A percentile compares a stretch with the other conserved stretches of the same genome.
These are phyloP conservation scores for Amyelois transitella DNA, from an alignment of 1,140 invertebrate genomes.

Conservation along the genomic window DNA sequence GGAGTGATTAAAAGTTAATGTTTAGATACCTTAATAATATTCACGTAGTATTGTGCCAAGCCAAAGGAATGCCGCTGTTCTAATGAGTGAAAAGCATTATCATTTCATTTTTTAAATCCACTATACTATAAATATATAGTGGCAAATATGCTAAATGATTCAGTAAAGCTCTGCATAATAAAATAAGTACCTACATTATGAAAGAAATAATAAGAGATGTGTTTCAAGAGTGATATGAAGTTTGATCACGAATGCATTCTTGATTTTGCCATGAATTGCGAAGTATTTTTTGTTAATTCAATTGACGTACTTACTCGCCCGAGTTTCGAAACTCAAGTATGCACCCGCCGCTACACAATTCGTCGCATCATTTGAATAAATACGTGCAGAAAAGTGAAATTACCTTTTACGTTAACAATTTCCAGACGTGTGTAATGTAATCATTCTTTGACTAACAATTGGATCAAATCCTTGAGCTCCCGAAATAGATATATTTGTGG, in stretches of 20 bases:
- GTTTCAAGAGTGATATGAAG: neutral
- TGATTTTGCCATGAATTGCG: slow-evolving; percentile 17
- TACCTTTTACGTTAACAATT: neutral
- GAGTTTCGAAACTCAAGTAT: slow-evolving; percentile 38
- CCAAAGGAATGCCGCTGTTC: no score
- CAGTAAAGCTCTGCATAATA: no score
- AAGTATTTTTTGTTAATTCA: slow-evolving; percentile 27
- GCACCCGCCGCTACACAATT: slow-evolving; percentile 20
- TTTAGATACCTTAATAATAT: no score
- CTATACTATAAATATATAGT: no score
- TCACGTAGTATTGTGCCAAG: no score
- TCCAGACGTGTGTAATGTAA: neutral
- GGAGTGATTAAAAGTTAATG: no score
- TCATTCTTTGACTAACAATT: neutral
- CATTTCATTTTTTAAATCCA: no score
- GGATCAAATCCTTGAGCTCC: neutral
- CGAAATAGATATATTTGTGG: no score
- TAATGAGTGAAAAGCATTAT: no score
- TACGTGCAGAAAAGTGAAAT: slow-evolving; percentile 34
- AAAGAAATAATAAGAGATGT: neutral
- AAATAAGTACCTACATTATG: no score
- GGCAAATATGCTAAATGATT: no score
- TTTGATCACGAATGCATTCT: slow-evolving; percentile 4
- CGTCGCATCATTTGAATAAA: slow-evolving; percentile 34
- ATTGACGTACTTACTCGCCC: slow-evolving; percentile 30